Percentiles rank a stretch among this genome's conserved stretches.
Conservation (phyloP, 2,113 vertebrate genomes). For the Forbesichthys papilliferus region DNA sequence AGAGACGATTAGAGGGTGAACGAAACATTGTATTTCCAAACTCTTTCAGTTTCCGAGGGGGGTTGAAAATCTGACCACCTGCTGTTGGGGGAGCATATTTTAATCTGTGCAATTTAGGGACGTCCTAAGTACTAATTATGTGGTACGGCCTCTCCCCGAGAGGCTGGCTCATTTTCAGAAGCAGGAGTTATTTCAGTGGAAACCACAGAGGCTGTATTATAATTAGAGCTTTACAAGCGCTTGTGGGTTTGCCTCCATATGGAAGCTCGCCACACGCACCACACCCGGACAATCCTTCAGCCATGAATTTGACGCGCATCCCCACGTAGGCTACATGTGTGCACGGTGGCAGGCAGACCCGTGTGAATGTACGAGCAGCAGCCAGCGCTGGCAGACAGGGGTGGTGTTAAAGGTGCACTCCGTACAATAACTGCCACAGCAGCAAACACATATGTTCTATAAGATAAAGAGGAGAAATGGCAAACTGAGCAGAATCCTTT, state of each 20-base stretch:
- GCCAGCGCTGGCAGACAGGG: too few species aligned
- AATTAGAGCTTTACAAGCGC: slow-evolving; percentile 60
- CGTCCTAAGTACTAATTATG: slow-evolving; percentile 70
- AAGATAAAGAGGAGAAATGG: too few species aligned
- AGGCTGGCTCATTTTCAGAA: slow-evolving; percentile 35
- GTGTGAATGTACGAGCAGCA: not conserved
- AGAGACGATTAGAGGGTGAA: too few species aligned
- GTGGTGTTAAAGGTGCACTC: too few species aligned
- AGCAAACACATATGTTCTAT: too few species aligned
- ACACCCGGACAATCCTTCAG: slow-evolving; percentile 60
- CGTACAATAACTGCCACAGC: too few species aligned
- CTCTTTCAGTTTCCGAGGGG: too few species aligned
- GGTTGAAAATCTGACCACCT: slow-evolving; percentile 45
- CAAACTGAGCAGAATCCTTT: too few species aligned
- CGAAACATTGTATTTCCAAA: too few species aligned
- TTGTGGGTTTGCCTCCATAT: slow-evolving; percentile 66
- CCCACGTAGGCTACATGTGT: not conserved
- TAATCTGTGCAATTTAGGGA: slow-evolving; percentile 35
- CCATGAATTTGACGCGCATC: slow-evolving; percentile 11
- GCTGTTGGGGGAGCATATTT: slow-evolving; percentile 42
- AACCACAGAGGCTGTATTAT: slow-evolving; percentile 75
- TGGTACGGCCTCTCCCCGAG: slow-evolving; percentile 64
- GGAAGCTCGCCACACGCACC: slow-evolving; percentile 49
- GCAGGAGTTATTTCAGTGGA: slow-evolving; percentile 72
- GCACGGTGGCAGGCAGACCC: not conserved